A percentile compares a stretch with the other conserved stretches of the same genome.
phyloP scores from a whole-genome alignment of 1,140 invertebrate genomes.

The Drosophila melanica region DNA sequence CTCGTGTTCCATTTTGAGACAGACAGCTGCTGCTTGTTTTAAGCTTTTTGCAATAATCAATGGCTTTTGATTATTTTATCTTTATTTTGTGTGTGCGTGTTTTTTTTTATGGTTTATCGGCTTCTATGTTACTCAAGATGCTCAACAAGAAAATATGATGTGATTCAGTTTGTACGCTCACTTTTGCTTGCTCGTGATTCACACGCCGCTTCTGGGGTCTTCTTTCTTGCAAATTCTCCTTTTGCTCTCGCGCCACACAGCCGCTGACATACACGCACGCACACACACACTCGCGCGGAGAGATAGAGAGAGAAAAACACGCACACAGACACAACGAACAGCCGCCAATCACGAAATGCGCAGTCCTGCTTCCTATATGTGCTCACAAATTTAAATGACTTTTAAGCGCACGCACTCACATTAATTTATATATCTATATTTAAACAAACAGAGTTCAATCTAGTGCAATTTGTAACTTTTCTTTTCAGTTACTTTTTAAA shows the following conservation, averaged over 20 bases:
- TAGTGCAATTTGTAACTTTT: slow-evolving; percentile 33
- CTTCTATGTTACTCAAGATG: slow-evolving; percentile 28
- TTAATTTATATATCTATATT: slow-evolving; percentile 23
- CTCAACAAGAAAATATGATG: slow-evolving; percentile 42
- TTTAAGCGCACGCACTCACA: slow-evolving; percentile 41
- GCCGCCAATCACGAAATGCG: slow-evolving; percentile 59
- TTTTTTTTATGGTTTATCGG: slow-evolving; percentile 13
- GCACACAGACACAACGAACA: slow-evolving; percentile 44
- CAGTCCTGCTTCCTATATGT: slow-evolving; percentile 54
- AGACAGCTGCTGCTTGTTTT: slow-evolving; percentile 17
- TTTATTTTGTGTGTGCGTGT: background rate
- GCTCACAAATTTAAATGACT: slow-evolving; percentile 44
- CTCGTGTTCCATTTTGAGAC: slow-evolving; percentile 75
- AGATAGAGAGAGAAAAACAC: slow-evolving; percentile 34
- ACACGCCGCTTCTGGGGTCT: slow-evolving; percentile 64
- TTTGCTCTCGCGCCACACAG: slow-evolving; percentile 55
- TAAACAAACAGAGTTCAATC: slow-evolving; percentile 44
- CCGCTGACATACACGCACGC: slow-evolving; percentile 59
- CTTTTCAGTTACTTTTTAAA: slow-evolving; percentile 57
- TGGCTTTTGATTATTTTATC: slow-evolving; percentile 14
- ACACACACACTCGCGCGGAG: slow-evolving; percentile 16
- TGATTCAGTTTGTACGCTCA: slow-evolving; percentile 43
- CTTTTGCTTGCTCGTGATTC: slow-evolving; percentile 61
- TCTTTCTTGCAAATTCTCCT: slow-evolving; percentile 72
- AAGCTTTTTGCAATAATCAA: slow-evolving; percentile 45